Base-by-base conservation (phyloP, 2,113 vertebrate genomes). In the Passer montanus region DNA sequence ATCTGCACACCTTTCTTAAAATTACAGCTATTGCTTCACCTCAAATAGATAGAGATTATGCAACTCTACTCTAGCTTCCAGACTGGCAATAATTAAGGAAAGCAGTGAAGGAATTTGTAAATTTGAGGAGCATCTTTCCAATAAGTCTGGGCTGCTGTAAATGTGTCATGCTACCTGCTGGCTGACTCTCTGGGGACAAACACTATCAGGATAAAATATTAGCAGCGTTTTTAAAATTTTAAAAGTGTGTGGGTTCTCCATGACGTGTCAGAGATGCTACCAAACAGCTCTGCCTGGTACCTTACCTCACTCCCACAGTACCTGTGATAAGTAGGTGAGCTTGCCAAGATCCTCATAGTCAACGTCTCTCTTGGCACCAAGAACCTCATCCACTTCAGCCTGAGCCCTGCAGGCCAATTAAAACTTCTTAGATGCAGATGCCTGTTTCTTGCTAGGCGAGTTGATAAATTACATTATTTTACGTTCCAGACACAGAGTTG, bases 261-360 rank as follows among this genome's bases (percentile, higher is more conserved):
- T 2, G 17, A 76, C 33, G 55, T 30, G 49, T 28, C 72, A 84
- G 58, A 47, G n/a, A 22, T 47, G 35, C 39, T 66, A 87, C 26
- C 59, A 52, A 70, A 73, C 58, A 80, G 43, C 15, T 79, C 50
- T 78, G 49, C 41, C 70, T 58, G 30, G 46, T 59, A n/a, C 67
- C 73, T 90, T 60, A 62, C 31, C 50, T 64, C 14, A 33, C 41
- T 49, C 15, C 19, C 58, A 44, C 41, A 77, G 31, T 97, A 99
- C 99, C 99, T 99, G 99, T 0, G 98, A 98, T 72, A 99, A 97
- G 86, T 99, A 99, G 78, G 97, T 91, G 69, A 99, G 96, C 46
- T 98, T 97, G 64, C 98, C 98, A 84, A 99, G 98, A 95, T 99
- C 98, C 18, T 99, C 98, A 69, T 98, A 98, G 86, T 95, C 97